These are phyloP conservation scores for Himalopsyche tibetana DNA, from an alignment of 2,888 invertebrate species.

Conservation along the genomic window DNA sequence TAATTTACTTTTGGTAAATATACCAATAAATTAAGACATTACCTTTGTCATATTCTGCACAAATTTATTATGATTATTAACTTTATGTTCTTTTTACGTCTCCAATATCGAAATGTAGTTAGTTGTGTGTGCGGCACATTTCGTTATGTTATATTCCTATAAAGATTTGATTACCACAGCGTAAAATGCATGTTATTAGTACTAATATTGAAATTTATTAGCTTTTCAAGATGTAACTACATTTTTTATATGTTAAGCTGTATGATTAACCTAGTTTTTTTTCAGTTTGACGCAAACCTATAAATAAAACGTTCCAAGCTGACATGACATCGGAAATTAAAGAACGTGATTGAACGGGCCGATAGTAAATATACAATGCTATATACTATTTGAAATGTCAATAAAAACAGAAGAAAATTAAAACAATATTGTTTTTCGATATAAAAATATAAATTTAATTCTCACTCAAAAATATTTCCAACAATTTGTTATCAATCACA, in stretches of 20 bases:
- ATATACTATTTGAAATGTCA: neutral
- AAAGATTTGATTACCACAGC: constrained; percentile 23
- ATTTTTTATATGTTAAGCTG: constrained; percentile 5
- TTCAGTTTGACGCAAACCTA: neutral
- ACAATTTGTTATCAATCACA: neutral
- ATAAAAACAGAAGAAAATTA: neutral
- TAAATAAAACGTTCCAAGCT: neutral
- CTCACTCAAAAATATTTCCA: neutral
- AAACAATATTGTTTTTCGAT: no score
- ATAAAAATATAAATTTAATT: neutral
- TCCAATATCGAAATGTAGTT: neutral
- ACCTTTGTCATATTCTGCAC: no score
- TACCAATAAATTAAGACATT: neutral
- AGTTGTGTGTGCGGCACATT: neutral
- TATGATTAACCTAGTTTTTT: neutral
- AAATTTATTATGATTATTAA: neutral
- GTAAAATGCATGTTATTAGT: constrained; percentile 32
- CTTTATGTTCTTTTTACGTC: constrained; percentile 10
- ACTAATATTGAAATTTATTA: neutral
- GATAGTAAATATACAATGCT: constrained; percentile 1
- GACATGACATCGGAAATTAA: constrained; percentile 31
- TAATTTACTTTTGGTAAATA: no score
- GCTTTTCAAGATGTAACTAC: constrained; percentile 24
- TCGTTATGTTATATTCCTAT: neutral
- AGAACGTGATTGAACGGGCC: neutral